Base-by-base conservation (phyloP, 2,888 invertebrate genomes). In the Helicoverpa assulta region DNA sequence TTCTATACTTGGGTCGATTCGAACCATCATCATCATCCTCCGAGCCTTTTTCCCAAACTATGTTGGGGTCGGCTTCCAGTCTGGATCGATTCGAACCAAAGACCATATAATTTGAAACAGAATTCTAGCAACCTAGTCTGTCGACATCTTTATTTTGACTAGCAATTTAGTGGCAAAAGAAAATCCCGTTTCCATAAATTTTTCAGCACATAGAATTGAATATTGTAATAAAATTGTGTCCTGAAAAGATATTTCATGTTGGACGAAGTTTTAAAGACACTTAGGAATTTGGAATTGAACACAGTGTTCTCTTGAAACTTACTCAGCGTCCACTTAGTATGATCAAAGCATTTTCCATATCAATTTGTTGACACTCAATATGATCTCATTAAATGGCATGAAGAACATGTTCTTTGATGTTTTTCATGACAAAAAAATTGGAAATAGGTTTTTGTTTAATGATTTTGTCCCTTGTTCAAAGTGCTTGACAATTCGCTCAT, bases 141-240 rank as follows among this genome's bases (percentile, higher is more conserved):
- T 54, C 10, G 50, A 40, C 40, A 58, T 77, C 21, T 70, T 14
- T 18, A 58, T 40, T 33, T 40, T 60, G 53, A 71, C 78, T 59
- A 71, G 61, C 54, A 71, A 72, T 78, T 71, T 72, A 18, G n/a
- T 47, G 14, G 21, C 18, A 21, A 14, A 43, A 51, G 40, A 29
- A 51, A 77, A 59, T 43, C 59, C 50, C 8, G 33, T 6, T 26
- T 60, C 33, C 18, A 2, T 19, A 21, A 71, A 72, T 7, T 54
- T 54, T 77, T 50, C 53, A 70, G 16, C 14, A 54, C 50, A 72
- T 55, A 50, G 78, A 51, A 72, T 72, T 60, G 78, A 51, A 72
- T 72, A 71, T 61, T 61, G 40, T 71, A 43, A 78, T 37, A 54
- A 78, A 72, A 60, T 55, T 51, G 40, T 33, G 40, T 55, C 54